These are phyloP conservation scores for Ammodytes marinus DNA, from an alignment of 2,113 vertebrate genomes.

Conservation along the genomic window DNA sequence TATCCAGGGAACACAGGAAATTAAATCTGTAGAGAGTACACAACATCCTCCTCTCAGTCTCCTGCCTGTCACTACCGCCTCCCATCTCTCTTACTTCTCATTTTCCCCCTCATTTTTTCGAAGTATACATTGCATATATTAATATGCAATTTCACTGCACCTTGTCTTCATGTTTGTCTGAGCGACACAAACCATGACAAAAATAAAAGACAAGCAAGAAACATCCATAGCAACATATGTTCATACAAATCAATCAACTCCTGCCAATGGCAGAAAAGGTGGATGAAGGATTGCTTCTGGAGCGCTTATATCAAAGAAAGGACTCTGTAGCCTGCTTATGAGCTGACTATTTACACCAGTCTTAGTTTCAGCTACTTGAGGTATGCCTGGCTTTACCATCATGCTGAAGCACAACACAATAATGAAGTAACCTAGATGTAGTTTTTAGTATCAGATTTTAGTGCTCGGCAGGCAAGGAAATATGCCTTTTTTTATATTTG, in stretches of 20 bases:
- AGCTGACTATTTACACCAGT: constrained; percentile 50
- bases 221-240: constrained; percentile 59
- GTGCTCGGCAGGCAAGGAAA: constrained; percentile 17
- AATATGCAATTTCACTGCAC: constrained; percentile 70
- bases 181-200: constrained; percentile 49
- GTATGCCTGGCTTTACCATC: constrained; percentile 66
- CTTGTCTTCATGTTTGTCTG: constrained; percentile 70
- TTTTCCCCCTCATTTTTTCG: constrained; percentile 52
- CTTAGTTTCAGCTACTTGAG: constrained; percentile 50
- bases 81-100: constrained; percentile 21
- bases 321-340: constrained; percentile 21
- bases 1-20: constrained; percentile 69
- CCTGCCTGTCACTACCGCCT: constrained; percentile 50
- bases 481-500: background rate
- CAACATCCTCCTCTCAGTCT: constrained; percentile 34
- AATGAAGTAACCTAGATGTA: constrained; percentile 50
- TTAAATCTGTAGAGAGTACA: constrained; percentile 70
- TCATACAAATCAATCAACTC: constrained; percentile 74
- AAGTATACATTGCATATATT: constrained; percentile 56
- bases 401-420: constrained; percentile 40
- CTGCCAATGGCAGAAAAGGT: constrained; percentile 50
- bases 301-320: constrained; percentile 51
- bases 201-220: constrained; percentile 46
- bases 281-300: constrained; percentile 20
- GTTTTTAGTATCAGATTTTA: constrained; percentile 19